Conservation (phyloP, 2,113 vertebrate species). For the Poeciliopsis turrubarensis region DNA sequence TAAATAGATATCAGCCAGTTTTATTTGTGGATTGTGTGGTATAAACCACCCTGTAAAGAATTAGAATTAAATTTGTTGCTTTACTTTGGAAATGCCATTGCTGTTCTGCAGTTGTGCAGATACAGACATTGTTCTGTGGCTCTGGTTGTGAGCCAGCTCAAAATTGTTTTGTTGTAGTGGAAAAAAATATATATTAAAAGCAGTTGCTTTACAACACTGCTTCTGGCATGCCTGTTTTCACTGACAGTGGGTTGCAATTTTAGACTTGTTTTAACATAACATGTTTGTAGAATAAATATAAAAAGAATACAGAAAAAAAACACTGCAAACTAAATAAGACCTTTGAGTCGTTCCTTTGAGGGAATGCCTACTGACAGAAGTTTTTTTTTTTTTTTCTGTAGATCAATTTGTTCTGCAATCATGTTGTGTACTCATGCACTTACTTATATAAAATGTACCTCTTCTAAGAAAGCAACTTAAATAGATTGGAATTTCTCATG, state of each 20-base stretch:
- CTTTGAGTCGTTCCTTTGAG: conserved; percentile 16
- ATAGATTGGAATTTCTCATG: background rate
- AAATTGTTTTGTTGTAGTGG: conserved; percentile 70
- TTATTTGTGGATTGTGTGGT: conserved; percentile 55
- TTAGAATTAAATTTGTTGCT: conserved; percentile 57
- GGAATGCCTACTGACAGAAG: background rate
- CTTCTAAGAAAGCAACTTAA: background rate
- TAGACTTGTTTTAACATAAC: conserved; percentile 52
- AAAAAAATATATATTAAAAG: conserved; percentile 68
- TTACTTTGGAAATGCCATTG: conserved; percentile 54
- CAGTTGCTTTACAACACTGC: conserved; percentile 65
- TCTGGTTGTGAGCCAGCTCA: conserved; percentile 49
- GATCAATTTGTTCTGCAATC: conserved; percentile 7
- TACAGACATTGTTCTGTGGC: conserved; percentile 51
- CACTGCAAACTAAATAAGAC: conserved; percentile 24
- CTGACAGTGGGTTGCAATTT: conserved; percentile 60
- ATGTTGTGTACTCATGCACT: background rate
- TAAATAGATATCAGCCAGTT: conserved; percentile 44
- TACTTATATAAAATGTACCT: background rate
- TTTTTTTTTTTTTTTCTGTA: conserved; percentile 12
- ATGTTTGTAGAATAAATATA: conserved; percentile 51
- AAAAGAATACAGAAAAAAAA: conserved; percentile 58
- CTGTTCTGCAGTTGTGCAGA: conserved; percentile 45
- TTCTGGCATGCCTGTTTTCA: conserved; percentile 59
- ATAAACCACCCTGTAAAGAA: conserved; percentile 52